phyloP scores from a whole-genome alignment of 2,113 vertebrate species.

The Typhlomys cinereus region DNA sequence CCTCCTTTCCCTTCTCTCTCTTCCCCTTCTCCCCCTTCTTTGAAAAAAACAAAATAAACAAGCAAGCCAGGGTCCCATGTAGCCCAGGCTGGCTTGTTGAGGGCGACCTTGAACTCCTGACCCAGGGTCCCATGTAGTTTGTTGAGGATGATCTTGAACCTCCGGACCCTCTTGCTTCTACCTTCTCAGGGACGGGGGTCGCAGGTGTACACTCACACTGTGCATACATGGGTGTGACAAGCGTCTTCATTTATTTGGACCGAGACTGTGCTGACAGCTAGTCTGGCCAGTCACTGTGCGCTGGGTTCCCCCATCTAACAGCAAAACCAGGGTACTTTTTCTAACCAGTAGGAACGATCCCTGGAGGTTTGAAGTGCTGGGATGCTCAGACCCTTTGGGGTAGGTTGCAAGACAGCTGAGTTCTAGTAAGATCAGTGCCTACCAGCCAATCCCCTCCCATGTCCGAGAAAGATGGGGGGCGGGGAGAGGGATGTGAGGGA shows the following conservation, averaged over 20 bases:
- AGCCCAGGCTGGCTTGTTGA: not conserved
- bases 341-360: not conserved
- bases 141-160: not conserved
- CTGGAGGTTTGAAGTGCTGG: not conserved
- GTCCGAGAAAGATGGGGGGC: not conserved
- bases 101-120: too few species aligned
- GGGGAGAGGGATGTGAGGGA: not conserved
- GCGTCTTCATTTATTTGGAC: not conserved
- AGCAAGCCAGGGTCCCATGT: too few species aligned
- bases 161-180: not conserved
- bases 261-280: not conserved
- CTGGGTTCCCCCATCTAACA: not conserved
- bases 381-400: not conserved
- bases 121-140: not conserved
- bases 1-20: not conserved
- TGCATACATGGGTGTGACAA: not conserved
- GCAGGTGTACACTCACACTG: too few species aligned
- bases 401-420: not conserved
- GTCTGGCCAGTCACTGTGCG: too few species aligned
- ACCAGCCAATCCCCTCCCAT: not conserved
- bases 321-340: not conserved
- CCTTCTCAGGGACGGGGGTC: not conserved
- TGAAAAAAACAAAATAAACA: too few species aligned
- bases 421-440: not conserved
- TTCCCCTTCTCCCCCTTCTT: too few species aligned